Conservation (phyloP, 2,797 vertebrate species). For the Pseudotriccus pelzelni region DNA sequence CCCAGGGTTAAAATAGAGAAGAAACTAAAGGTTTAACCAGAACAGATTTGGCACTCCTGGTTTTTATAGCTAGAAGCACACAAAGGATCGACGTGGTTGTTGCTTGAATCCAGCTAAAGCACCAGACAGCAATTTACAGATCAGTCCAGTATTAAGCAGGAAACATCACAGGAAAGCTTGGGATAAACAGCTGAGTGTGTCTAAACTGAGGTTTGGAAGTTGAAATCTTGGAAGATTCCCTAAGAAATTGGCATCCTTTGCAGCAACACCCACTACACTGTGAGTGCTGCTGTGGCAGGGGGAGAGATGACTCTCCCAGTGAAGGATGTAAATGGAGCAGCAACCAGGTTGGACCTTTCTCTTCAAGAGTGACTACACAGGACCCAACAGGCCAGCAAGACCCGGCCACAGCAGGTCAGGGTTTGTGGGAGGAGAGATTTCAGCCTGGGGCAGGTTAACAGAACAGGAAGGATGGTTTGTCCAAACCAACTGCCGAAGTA, state of each 20-base stretch:
- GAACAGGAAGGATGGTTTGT: neutral
- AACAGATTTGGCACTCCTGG: neutral
- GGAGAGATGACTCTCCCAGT: fast-evolving
- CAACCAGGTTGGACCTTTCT: neutral
- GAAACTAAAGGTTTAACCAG: neutral
- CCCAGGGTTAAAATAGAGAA: neutral
- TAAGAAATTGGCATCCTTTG: neutral
- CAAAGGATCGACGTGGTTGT: fast-evolving
- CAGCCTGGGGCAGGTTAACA: neutral
- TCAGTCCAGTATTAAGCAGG: neutral
- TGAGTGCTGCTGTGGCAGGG: neutral
- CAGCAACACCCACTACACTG: neutral
- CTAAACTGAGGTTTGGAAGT: neutral
- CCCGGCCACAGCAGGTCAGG: fast-evolving
- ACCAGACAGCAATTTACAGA: neutral
- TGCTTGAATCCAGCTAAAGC: neutral
- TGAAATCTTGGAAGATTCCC: neutral
- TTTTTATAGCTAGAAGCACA: neutral
- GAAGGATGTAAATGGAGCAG: neutral
- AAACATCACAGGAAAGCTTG: neutral
- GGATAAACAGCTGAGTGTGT: neutral
- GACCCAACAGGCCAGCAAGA: neutral
- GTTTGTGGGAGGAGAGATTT: neutral
- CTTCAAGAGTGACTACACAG: neutral
- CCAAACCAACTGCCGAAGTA: neutral